These are phyloP conservation scores for Rhabdomys pumilio DNA, from an alignment of 2,797 vertebrate species.

Conservation along the genomic window DNA sequence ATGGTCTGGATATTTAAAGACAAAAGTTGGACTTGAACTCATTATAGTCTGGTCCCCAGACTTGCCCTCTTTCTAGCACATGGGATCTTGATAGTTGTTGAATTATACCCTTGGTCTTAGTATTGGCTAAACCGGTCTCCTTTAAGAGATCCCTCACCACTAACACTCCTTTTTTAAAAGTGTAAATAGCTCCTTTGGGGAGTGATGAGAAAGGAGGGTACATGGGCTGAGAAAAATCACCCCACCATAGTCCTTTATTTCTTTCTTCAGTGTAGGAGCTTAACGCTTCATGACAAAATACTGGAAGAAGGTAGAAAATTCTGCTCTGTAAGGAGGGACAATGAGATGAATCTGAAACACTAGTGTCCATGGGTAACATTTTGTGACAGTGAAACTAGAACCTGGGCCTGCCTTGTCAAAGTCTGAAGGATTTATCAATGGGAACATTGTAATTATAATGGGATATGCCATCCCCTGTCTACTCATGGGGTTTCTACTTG, in stretches of 20 bases:
- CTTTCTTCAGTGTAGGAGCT: background rate
- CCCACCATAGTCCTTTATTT: background rate
- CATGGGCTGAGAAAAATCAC: conserved; percentile 38
- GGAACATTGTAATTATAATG: conserved; percentile 35
- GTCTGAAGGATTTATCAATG: conserved; percentile 39
- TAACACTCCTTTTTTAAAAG: conserved; percentile 64
- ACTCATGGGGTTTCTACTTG: conserved; percentile 21
- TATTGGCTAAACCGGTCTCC: background rate
- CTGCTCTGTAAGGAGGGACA: conserved; percentile 72
- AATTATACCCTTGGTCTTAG: background rate
- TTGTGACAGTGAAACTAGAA: conserved; percentile 74
- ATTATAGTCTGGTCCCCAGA: background rate
- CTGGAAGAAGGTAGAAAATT: background rate
- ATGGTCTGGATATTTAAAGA: background rate
- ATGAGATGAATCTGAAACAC: conserved; percentile 67
- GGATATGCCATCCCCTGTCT: background rate
- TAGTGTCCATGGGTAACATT: conserved; percentile 55
- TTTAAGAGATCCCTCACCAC: background rate
- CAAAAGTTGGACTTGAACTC: background rate
- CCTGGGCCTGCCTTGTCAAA: conserved; percentile 49
- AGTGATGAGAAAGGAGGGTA: conserved; percentile 73
- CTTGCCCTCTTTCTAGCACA: background rate
- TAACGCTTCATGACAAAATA: background rate
- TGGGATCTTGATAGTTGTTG: background rate
- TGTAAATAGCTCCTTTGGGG: conserved; percentile 72